Evolutionary conservation across 2,797 vertebrate species (phyloP).

Genomic region (Diglossa cyanea): DNA sequence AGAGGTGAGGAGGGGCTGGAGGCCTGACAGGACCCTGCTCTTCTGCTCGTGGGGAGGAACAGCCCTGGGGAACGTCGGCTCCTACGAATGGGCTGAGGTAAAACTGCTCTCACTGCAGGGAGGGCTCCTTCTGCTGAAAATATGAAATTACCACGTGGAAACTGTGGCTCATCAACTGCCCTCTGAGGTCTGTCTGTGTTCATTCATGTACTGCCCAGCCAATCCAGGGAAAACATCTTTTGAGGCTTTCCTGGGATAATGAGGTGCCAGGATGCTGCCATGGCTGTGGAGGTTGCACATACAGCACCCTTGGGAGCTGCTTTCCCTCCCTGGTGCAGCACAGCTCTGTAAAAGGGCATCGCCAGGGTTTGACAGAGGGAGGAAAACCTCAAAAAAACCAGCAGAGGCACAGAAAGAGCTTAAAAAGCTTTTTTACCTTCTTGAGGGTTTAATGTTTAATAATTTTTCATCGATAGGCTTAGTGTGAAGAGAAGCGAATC

Average conservation of each 20-base stretch:
- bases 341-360: background rate
- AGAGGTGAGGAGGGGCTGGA: constrained; percentile 84
- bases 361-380: background rate
- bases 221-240: background rate
- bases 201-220: fast-evolving
- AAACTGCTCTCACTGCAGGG: background rate
- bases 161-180: background rate
- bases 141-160: fast-evolving
- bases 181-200: background rate
- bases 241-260: background rate
- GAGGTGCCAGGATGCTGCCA: background rate
- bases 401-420: background rate
- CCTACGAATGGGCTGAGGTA: constrained; percentile 95
- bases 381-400: background rate
- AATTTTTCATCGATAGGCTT: background rate
- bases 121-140: background rate
- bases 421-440: background rate
- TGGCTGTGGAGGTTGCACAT: background rate
- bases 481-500: background rate
- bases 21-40: constrained; percentile 85
- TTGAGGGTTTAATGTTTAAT: background rate
- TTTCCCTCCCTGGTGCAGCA: background rate
- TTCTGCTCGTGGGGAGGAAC: constrained; percentile 93
- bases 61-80: constrained; percentile 86
- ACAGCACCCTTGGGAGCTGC: background rate